A percentile compares a stretch with the other conserved stretches of the same genome.
Conservation (phyloP, 2,797 vertebrate genomes). For the Alectoris magna region DNA sequence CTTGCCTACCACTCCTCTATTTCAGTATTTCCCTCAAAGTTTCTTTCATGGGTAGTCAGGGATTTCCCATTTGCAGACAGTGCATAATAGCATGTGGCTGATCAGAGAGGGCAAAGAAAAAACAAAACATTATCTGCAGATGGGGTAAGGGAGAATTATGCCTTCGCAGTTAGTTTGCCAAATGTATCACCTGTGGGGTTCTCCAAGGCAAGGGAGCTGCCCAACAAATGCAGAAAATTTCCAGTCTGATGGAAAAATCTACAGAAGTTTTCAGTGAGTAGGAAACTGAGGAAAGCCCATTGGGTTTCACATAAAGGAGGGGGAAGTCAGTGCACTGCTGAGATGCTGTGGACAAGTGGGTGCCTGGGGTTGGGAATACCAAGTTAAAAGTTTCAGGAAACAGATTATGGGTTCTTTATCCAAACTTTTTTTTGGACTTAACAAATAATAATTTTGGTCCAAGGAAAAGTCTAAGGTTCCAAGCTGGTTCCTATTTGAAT, state of each 20-base stretch:
- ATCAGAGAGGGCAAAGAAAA: background rate
- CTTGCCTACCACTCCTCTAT: background rate
- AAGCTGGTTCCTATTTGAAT: slow-evolving; percentile 24
- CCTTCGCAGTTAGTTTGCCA: background rate
- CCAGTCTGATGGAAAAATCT: background rate
- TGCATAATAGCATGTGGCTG: background rate
- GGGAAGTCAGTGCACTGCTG: background rate
- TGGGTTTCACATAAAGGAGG: background rate
- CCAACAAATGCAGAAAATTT: background rate
- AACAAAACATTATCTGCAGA: background rate
- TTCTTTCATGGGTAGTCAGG: background rate
- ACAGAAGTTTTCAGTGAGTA: background rate
- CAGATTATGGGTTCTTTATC: background rate
- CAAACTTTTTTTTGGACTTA: background rate
- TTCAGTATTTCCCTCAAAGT: background rate
- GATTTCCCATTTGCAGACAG: background rate
- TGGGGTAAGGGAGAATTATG: background rate
- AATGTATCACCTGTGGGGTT: background rate
- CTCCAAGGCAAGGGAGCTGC: background rate
- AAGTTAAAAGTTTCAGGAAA: slow-evolving; percentile 31
- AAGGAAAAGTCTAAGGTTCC: background rate
- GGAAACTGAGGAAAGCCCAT: background rate
- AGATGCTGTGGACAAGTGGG: background rate
- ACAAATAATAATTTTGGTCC: slow-evolving; percentile 47
- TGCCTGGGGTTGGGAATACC: background rate